Conservation (phyloP, 2,888 invertebrate species). For the Seira sanloemensis region DNA sequence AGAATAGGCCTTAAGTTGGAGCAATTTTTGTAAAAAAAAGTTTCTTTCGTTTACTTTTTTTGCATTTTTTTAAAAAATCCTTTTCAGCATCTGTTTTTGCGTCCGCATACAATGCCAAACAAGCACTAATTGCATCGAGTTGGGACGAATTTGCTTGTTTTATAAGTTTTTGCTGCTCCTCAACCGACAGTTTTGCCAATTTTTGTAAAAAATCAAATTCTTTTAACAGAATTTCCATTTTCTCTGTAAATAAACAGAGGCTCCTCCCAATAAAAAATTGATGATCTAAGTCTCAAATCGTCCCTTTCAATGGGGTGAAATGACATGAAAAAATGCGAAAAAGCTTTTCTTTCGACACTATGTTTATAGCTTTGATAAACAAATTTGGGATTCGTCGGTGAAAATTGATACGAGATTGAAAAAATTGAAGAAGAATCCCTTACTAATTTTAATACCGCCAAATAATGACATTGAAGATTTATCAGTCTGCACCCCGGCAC, state of each 20-base stretch:
- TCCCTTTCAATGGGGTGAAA: not conserved
- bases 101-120: not conserved
- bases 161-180: not conserved
- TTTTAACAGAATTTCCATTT: not conserved
- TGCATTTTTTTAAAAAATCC: too few species aligned
- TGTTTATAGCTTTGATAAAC: not conserved
- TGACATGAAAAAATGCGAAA: not conserved
- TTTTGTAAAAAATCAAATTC: not conserved
- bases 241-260: not conserved
- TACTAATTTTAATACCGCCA: not conserved
- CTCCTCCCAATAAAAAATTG: not conserved
- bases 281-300: not conserved
- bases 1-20: too few species aligned
- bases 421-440: not conserved
- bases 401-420: not conserved
- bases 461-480: not conserved
- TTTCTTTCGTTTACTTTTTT: too few species aligned
- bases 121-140: too few species aligned
- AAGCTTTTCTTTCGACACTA: not conserved
- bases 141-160: too few species aligned
- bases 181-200: not conserved
- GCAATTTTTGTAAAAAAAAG: too few species aligned
- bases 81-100: too few species aligned
- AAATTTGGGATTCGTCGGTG: not conserved
- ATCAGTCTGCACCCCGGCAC: not conserved